Percentiles rank a stretch among this genome's conserved stretches.
These are phyloP conservation scores for Drepana falcataria DNA, from an alignment of 2,888 invertebrate species.

Conservation along the genomic window DNA sequence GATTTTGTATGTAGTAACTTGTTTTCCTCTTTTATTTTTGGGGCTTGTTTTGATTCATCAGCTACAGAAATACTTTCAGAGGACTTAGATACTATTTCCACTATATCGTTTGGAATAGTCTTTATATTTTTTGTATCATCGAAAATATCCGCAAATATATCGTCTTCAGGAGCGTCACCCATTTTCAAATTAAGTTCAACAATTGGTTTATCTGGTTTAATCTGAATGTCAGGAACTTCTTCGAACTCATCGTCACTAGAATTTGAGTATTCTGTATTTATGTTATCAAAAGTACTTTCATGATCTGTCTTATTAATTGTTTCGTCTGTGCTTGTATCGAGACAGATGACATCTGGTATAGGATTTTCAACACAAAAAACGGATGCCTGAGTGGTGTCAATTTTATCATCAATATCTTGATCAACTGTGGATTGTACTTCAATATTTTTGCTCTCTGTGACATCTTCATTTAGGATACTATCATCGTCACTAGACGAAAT, in stretches of 20 bases:
- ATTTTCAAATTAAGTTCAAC: conserved; percentile 67
- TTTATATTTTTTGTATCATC: conserved; percentile 12
- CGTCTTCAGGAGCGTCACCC: conserved; percentile 51
- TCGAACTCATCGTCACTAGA: conserved; percentile 75
- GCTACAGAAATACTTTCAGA: conserved; percentile 7
- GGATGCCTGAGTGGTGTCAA: conserved; percentile 42
- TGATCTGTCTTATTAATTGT: conserved; percentile 2
- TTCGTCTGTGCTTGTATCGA: conserved; percentile 49
- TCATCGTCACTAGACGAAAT: conserved; percentile 64
- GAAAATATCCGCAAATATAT: conserved; percentile 88
- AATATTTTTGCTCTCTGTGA: conserved; percentile 29
- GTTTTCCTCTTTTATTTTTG: background rate
- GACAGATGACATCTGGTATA: conserved; percentile 37
- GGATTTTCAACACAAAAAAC: conserved; percentile 44
- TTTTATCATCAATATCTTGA: conserved; percentile 15
- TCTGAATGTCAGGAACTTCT: conserved; percentile 64
- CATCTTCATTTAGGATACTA: conserved; percentile 35
- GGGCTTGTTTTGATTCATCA: conserved; percentile 11
- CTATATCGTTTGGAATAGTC: conserved; percentile 5
- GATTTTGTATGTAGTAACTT: background rate
- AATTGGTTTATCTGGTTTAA: conserved; percentile 44
- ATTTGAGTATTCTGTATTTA: conserved; percentile 26
- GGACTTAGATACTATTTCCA: conserved; percentile 2
- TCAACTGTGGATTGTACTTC: conserved; percentile 9
- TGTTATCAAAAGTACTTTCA: conserved; percentile 4